Conservation (phyloP, 2,888 invertebrate genomes). For the Galeruca laticollis region DNA sequence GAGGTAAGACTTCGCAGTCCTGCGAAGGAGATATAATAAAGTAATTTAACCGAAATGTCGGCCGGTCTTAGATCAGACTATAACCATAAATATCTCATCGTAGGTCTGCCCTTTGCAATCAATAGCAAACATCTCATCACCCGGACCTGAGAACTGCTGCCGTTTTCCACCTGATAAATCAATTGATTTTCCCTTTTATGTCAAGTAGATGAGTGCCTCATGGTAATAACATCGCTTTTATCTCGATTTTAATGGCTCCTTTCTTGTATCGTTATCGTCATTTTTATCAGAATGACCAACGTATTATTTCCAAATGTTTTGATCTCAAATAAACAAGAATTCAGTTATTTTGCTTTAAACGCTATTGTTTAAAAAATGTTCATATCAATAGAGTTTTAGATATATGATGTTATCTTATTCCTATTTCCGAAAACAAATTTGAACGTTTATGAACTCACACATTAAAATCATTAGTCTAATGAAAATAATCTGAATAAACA, state of each 20-base stretch:
- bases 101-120: constrained; percentile 57
- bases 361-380: no score
- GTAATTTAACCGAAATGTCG: constrained; percentile 65
- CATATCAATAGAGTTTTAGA: no score
- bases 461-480: no score
- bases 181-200: constrained; percentile 55
- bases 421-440: no score
- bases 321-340: constrained; percentile 1
- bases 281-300: constrained; percentile 22
- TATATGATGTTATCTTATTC: no score
- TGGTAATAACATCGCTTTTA: constrained; percentile 32
- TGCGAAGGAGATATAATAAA: constrained; percentile 64
- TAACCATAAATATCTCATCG: constrained; percentile 67
- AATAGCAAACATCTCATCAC: constrained; percentile 51
- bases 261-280: constrained; percentile 20
- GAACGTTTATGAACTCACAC: no score
- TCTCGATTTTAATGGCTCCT: constrained; percentile 30
- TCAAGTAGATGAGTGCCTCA: constrained; percentile 28
- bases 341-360: no score
- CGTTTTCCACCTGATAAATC: constrained; percentile 66
- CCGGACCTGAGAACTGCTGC: constrained; percentile 56
- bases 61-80: constrained; percentile 62
- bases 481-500: neutral
- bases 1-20: constrained; percentile 62
- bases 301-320: neutral